Conservation (phyloP, 2,888 invertebrate genomes). For the Tuberolachnus salignus region DNA sequence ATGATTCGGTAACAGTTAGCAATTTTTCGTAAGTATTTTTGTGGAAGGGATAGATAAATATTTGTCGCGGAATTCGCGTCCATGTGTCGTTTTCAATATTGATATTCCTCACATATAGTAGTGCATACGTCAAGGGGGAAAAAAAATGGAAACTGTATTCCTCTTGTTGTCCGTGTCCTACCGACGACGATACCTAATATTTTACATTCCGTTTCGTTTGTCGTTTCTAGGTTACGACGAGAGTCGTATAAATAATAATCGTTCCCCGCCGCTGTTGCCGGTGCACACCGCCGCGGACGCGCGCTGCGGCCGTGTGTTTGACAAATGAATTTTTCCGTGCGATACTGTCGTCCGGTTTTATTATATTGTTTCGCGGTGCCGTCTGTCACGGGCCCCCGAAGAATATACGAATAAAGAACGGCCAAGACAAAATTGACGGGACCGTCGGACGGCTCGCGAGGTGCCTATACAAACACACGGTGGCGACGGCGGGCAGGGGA, state of each 20-base stretch:
- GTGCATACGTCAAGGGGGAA: background rate
- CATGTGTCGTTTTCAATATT: background rate
- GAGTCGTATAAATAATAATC: constrained; percentile 9
- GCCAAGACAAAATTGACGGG: constrained; percentile 18
- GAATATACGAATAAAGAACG: constrained; percentile 24
- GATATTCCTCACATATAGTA: constrained; percentile 21
- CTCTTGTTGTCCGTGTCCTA: background rate
- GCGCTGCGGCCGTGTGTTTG: constrained; percentile 2
- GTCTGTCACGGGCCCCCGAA: background rate
- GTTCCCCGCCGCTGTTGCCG: no score
- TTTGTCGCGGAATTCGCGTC: background rate
- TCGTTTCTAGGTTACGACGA: constrained; percentile 36
- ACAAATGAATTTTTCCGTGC: constrained; percentile 47
- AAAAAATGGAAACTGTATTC: constrained; percentile 21
- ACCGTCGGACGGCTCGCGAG: background rate
- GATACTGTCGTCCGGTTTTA: background rate
- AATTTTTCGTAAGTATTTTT: no score
- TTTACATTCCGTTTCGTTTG: constrained; percentile 38
- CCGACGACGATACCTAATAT: background rate
- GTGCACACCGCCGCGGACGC: no score
- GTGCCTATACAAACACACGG: background rate
- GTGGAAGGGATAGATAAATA: no score
- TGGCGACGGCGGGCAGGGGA: background rate
- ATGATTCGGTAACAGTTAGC: no score
- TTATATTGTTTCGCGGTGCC: constrained; percentile 2